These are phyloP conservation scores for Nannospalax galili DNA, from an alignment of 2,113 vertebrate genomes.

Conservation along the genomic window DNA sequence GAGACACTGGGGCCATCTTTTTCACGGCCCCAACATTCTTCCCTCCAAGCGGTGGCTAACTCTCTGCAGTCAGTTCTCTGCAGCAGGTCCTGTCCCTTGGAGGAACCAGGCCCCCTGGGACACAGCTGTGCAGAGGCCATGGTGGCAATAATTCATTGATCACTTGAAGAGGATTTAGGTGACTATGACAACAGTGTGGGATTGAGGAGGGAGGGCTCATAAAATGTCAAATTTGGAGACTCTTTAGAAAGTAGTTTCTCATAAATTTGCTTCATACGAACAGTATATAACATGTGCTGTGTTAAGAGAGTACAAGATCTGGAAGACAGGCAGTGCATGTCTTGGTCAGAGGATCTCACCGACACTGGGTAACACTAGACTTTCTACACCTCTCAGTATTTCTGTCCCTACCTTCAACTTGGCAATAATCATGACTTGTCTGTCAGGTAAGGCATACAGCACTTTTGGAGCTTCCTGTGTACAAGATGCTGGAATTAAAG, in stretches of 20 bases:
- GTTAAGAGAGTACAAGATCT: background rate
- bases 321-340: background rate
- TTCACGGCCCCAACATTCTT: too few relatives aligned
- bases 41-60: too few relatives aligned
- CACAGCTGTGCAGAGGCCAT: background rate
- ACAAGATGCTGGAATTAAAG: conserved; percentile 36
- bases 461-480: background rate
- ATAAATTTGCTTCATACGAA: background rate
- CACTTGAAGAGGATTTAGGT: background rate
- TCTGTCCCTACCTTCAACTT: background rate
- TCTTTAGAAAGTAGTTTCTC: conserved; percentile 22
- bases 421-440: background rate
- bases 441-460: background rate
- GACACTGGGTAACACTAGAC: background rate
- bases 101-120: too few relatives aligned
- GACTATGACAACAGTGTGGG: background rate
- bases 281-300: background rate
- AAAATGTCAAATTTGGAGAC: conserved; percentile 5
- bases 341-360: background rate
- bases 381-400: background rate
- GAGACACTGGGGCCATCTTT: too few relatives aligned
- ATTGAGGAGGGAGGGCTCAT: background rate
- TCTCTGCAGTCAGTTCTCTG: too few relatives aligned
- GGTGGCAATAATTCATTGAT: background rate
- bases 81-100: too few relatives aligned